Evolutionary conservation across 2,888 invertebrate species (phyloP).

Genomic region (Acanthosepion pharaonis): DNA sequence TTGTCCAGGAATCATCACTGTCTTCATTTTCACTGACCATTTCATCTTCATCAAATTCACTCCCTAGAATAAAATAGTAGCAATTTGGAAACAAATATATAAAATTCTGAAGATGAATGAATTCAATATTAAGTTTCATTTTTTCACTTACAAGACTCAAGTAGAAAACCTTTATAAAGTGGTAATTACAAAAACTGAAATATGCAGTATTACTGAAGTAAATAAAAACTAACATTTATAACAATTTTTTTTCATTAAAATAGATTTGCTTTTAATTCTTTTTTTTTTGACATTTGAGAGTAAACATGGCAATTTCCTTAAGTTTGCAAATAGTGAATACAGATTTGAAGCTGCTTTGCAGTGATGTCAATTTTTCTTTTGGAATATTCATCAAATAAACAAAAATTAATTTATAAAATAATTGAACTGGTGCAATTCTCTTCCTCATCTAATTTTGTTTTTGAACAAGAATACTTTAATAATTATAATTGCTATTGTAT

Average conservation of each 20-base stretch:
- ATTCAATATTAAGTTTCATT: neutral
- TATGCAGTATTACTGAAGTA: neutral
- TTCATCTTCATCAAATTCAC: conserved; percentile 69
- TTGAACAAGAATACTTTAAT: too few relatives aligned
- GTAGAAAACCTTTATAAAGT: neutral
- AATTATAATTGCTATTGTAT: too few relatives aligned
- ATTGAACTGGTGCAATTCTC: too few relatives aligned
- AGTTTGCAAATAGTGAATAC: too few relatives aligned
- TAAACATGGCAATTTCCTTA: too few relatives aligned
- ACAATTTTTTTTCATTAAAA: too few relatives aligned
- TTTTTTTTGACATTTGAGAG: too few relatives aligned
- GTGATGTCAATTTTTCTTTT: neutral
- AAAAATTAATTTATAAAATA: too few relatives aligned
- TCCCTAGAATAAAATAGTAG: conserved; percentile 59
- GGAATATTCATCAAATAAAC: too few relatives aligned
- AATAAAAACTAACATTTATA: neutral
- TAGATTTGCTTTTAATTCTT: too few relatives aligned
- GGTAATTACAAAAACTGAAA: neutral
- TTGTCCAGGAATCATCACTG: conserved; percentile 81
- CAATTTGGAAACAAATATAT: neutral
- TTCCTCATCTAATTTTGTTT: too few relatives aligned
- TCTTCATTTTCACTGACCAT: conserved; percentile 83
- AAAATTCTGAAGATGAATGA: neutral
- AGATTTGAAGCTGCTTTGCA: too few relatives aligned
- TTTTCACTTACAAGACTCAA: neutral